These are phyloP conservation scores for Clamator glandarius DNA, from an alignment of 2,797 vertebrate genomes.

Conservation along the genomic window DNA sequence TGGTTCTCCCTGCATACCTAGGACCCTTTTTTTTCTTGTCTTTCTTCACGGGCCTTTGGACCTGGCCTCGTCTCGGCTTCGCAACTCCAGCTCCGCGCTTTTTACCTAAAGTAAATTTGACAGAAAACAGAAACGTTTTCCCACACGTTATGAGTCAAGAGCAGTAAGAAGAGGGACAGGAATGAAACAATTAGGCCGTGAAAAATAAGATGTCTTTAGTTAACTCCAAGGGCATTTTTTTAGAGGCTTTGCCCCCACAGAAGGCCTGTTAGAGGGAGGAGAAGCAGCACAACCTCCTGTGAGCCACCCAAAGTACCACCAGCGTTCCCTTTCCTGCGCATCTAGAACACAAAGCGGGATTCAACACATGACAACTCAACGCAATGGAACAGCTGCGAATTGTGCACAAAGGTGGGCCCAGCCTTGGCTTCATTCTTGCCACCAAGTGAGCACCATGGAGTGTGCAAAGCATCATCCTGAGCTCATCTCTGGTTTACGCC, in stretches of 20 bases:
- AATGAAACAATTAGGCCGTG: neutral
- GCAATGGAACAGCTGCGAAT: accelerated
- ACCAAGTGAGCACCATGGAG: accelerated
- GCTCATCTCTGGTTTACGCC: neutral
- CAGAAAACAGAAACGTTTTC: neutral
- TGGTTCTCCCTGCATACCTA: neutral
- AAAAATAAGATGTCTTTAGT: neutral
- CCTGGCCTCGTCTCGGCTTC: neutral
- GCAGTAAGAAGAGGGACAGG: accelerated
- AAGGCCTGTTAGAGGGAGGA: neutral
- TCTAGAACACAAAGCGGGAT: neutral
- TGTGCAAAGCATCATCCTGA: neutral
- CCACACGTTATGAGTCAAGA: neutral
- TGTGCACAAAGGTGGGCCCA: accelerated
- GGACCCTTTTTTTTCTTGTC: neutral
- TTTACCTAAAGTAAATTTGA: neutral
- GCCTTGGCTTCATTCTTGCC: accelerated
- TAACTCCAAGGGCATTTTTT: neutral
- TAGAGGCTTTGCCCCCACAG: neutral
- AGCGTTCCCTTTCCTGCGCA: neutral
- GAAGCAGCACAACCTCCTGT: accelerated
- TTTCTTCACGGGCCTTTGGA: neutral
- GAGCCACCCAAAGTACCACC: neutral
- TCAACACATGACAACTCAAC: accelerated
- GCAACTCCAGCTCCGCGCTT: neutral